Evolutionary conservation across 2,797 vertebrate genomes (phyloP).

Genomic region (Enteromius mattozi): DNA sequence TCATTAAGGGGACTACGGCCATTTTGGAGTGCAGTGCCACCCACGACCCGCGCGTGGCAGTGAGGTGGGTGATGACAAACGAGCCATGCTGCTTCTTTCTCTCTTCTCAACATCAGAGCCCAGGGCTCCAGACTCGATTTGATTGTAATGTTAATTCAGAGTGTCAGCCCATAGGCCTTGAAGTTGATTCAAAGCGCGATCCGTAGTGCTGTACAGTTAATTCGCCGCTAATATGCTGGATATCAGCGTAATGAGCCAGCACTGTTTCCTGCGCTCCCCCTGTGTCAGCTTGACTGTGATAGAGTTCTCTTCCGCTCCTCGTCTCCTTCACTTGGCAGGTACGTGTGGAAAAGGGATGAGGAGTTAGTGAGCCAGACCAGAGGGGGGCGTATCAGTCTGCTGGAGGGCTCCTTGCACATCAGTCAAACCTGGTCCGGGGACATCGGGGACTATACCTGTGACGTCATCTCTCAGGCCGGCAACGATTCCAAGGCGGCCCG

Average conservation of each 20-base stretch:
- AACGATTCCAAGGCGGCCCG: conserved; percentile 87
- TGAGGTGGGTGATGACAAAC: conserved; percentile 56
- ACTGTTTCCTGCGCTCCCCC: conserved; percentile 27
- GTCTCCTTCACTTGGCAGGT: conserved; percentile 75
- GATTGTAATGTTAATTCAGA: conserved; percentile 58
- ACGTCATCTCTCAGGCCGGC: conserved; percentile 87
- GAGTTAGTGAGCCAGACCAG: conserved; percentile 76
- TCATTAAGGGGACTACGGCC: conserved; percentile 95
- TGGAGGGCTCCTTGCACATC: conserved; percentile 88
- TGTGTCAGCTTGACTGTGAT: conserved; percentile 41
- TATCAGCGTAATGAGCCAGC: conserved; percentile 58
- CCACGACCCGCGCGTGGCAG: conserved; percentile 84
- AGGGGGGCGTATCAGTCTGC: conserved; percentile 85
- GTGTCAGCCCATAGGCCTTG: conserved; percentile 52
- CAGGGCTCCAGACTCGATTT: conserved; percentile 16
- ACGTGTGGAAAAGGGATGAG: conserved; percentile 87
- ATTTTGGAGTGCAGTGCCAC: conserved; percentile 84
- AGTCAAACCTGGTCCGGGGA: conserved; percentile 97
- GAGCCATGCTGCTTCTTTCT: not conserved
- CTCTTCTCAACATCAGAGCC: not conserved
- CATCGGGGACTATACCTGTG: conserved; percentile 94
- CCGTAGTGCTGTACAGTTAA: conserved; percentile 58
- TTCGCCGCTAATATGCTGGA: conserved; percentile 60
- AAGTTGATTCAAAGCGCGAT: conserved; percentile 61
- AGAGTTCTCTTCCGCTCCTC: conserved; percentile 12